Base-by-base conservation (phyloP, 1,140 invertebrate species). In the Vanessa atalanta region DNA sequence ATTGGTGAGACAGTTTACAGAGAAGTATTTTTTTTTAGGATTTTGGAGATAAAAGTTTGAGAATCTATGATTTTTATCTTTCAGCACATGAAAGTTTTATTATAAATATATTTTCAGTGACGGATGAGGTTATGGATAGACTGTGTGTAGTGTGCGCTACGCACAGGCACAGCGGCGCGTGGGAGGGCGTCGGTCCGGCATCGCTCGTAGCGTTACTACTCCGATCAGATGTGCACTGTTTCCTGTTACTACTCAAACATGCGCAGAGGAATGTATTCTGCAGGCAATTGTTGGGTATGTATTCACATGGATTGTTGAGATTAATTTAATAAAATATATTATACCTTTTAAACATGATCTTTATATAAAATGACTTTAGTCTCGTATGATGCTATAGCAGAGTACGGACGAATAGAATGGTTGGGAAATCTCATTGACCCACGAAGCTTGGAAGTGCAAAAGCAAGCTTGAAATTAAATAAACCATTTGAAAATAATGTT, bases 231-330 rank as follows among this genome's bases (percentile, higher is more conserved):
- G 82, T 88, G 1, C 82, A 81, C 66, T 92, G 91, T 50, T 82
- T 93, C 23, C 65, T 93, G 69, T 74, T 93, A 68, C 74, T 93
- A 64, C 74, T 93, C 20, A 77, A 79, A 48, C 86, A 90, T 43
- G 89, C 91, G 0, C 86, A 86, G 15, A 83, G 73, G 37, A 86
- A 92, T 75, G 8, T 83, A 0, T 91, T 86, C 76, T 93, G 88
- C 57, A 78, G 88, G 47, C 89, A 90, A 70, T 66, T 93, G 57
- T 68, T 93, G 0, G 92, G 92, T 93, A 14, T 82, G 83, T 72
- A 47, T 51, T 70, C 1, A 50, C 4, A 51, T 51, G 7, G 9
- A n/a, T 31, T 1, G 26, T 31, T 31, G 26, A 3, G 6, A 31
- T 31, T 31, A 31, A 31, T 31, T 31, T 31, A 31, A 31, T 31